Conservation (phyloP, 2,888 invertebrate genomes). For the Chaetoderma sp. region DNA sequence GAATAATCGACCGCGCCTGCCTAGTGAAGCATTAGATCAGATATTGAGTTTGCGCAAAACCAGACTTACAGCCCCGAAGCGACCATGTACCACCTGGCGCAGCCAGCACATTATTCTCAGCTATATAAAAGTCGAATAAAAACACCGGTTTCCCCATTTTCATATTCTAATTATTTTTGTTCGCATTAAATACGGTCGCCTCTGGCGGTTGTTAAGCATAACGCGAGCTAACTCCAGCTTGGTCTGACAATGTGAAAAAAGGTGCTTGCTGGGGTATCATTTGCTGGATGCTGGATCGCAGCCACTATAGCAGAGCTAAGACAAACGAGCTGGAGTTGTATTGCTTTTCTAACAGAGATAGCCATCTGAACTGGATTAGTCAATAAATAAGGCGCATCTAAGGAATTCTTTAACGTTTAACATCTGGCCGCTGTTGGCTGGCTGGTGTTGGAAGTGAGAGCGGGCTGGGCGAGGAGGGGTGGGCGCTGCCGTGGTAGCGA, state of each 20-base stretch:
- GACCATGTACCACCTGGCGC: slow-evolving; percentile 44
- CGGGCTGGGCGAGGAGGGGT: too few relatives aligned
- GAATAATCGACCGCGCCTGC: slow-evolving; percentile 22
- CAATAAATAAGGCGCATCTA: slow-evolving; percentile 63
- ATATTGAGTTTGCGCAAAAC: slow-evolving; percentile 40
- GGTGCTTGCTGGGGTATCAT: too few relatives aligned
- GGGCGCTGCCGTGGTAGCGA: too few relatives aligned
- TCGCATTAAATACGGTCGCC: slow-evolving; percentile 22
- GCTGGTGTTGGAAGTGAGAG: slow-evolving; percentile 50
- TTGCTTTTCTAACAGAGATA: slow-evolving; percentile 47
- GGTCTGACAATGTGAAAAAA: too few relatives aligned
- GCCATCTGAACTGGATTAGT: slow-evolving; percentile 58
- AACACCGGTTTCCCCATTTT: slow-evolving; percentile 40
- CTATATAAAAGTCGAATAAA: slow-evolving; percentile 36
- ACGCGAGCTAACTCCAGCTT: too few relatives aligned
- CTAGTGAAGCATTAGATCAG: slow-evolving; percentile 40
- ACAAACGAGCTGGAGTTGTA: neutral
- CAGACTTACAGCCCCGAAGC: slow-evolving; percentile 29
- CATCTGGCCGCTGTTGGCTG: slow-evolving; percentile 55
- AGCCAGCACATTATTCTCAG: slow-evolving; percentile 18
- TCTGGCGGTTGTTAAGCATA: too few relatives aligned
- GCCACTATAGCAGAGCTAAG: too few relatives aligned
- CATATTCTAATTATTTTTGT: slow-evolving; percentile 39
- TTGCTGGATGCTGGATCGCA: too few relatives aligned
- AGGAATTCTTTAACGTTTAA: slow-evolving; percentile 58